These are phyloP conservation scores for Aythya baeri DNA, from an alignment of 2,113 vertebrate genomes.

Conservation along the genomic window DNA sequence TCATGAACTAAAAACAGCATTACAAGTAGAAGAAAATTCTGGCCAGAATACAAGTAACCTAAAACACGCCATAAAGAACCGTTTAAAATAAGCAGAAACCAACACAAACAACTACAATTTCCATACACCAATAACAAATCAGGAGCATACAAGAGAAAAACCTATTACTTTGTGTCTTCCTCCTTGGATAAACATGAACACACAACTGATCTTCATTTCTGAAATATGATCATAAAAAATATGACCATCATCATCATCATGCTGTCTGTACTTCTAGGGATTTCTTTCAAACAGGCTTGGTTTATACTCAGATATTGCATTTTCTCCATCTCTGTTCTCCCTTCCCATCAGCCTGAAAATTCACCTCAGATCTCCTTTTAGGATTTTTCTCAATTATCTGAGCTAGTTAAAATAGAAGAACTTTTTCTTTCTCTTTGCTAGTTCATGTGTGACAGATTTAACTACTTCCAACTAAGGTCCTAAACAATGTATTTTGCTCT, in stretches of 20 bases:
- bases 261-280: neutral
- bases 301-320: neutral
- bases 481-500: constrained; percentile 15
- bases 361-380: neutral
- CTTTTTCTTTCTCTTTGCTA: neutral
- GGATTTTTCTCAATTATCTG: neutral
- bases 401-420: neutral
- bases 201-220: constrained; percentile 19
- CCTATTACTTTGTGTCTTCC: constrained; percentile 20
- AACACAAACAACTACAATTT: neutral
- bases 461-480: neutral
- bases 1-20: neutral
- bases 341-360: neutral
- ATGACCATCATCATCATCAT: neutral
- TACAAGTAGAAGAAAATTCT: neutral
- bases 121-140: neutral
- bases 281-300: constrained; percentile 16
- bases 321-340: constrained; percentile 12
- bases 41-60: neutral
- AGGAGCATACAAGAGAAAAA: constrained; percentile 3
- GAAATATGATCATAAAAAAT: constrained; percentile 34
- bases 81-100: constrained; percentile 36
- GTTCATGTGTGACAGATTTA: neutral
- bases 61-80: constrained; percentile 6
- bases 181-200: constrained; percentile 14